Conservation (phyloP, 2,113 vertebrate species). For the Cromileptes altivelis region DNA sequence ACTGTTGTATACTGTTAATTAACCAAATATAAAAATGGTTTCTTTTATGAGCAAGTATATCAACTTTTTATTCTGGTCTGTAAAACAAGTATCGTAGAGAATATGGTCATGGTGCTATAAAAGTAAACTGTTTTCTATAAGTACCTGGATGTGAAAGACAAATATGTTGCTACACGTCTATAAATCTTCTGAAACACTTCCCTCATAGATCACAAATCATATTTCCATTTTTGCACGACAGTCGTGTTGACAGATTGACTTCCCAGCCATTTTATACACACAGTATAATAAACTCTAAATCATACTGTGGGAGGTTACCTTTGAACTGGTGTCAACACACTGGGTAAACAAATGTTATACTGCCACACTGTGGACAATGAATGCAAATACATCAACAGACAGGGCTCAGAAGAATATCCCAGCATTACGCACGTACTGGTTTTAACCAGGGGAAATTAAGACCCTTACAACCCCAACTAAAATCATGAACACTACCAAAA, state of each 20-base stretch:
- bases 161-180: not conserved
- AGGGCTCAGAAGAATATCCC: not conserved
- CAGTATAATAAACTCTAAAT: not conserved
- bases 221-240: not conserved
- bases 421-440: not conserved
- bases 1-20: not conserved
- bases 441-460: not conserved
- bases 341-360: slow-evolving; percentile 31
- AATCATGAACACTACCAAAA: not conserved
- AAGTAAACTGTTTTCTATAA: slow-evolving; percentile 7
- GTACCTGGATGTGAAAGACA: slow-evolving; percentile 42
- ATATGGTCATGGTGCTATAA: not conserved
- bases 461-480: not conserved
- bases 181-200: slow-evolving; percentile 20
- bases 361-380: slow-evolving; percentile 60
- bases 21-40: slow-evolving; percentile 6
- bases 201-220: slow-evolving; percentile 25
- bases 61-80: not conserved
- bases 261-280: slow-evolving; percentile 3
- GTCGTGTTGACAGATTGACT: not conserved
- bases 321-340: slow-evolving; percentile 9
- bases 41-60: not conserved
- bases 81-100: not conserved
- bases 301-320: slow-evolving; percentile 20
- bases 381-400: slow-evolving; percentile 44